Evolutionary conservation across 2,888 invertebrate species (phyloP), one percentile per base, ranked within the genome.

Genomic region (Heliconius ethilla): DNA sequence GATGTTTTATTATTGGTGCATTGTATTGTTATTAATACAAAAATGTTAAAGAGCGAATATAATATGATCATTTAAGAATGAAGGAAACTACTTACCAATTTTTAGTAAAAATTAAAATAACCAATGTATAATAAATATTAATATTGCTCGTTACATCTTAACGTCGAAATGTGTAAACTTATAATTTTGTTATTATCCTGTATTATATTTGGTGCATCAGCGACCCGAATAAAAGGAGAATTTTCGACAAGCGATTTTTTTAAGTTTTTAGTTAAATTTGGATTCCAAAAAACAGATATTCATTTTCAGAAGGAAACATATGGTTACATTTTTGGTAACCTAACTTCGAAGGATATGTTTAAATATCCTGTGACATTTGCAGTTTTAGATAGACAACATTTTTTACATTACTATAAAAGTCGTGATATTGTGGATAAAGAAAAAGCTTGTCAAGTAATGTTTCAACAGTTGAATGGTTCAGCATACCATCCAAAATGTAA

Each of bases 251-350:
- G 87, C 80, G 97, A 97, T 72, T 98, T 98, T 91, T 99, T 98
- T 89, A 97, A 97, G 91, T 98, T 99, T 91, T 95, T 99, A 75
- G 96, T 98, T 33, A 99, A 99, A 91, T 99, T 99, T 91, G 99
- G 99, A 78, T 98, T 99, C 89, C 99, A 99, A 93, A 98, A 99
- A 92, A 99, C 99, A 22, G 98, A 98, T 90, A 95, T 96, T 67
- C 97, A 98, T 89, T 96, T 97, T 84, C 96, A 96, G 86, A 97
- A 96, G 84, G 97, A 97, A 87, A 98, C 98, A 82, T 97, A 97
- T 91, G 99, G 99, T 72, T 99, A 98, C 91, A 98, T 99, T 85
- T 99, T 98, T 89, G 99, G 99, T 22, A 99, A 99, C 90, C 96
- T 99, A 70, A 98, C 99, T 40, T 96, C 97, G 0, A 95, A 94